Percentiles rank a stretch among this genome's conserved stretches.
Conservation (phyloP, 35 echinoderm and acorn worm genomes). For the Ophioderma brevispina region DNA sequence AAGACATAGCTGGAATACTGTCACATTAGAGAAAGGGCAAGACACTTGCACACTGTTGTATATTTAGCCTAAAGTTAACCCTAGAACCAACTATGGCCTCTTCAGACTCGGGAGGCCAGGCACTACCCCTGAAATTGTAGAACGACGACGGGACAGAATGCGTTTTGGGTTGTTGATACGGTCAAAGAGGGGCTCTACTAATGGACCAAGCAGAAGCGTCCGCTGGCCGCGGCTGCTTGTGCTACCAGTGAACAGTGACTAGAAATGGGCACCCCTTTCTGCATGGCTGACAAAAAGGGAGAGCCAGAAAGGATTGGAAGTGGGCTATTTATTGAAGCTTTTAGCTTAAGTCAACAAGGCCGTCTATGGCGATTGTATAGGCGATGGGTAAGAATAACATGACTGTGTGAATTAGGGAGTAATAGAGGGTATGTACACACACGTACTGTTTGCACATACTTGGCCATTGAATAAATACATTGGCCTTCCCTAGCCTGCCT, state of each 20-base stretch:
- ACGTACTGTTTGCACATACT: slow-evolving; percentile 56
- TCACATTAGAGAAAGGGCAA: too few species aligned
- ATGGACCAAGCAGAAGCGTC: neutral
- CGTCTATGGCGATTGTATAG: slow-evolving; percentile 61
- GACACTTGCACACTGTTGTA: too few species aligned
- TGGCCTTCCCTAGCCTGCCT: neutral
- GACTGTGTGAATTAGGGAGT: slow-evolving; percentile 47
- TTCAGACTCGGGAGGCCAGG: too few species aligned
- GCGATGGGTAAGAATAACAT: slow-evolving; percentile 62
- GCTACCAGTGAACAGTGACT: too few species aligned
- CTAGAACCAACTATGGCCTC: too few species aligned
- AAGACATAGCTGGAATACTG: too few species aligned
- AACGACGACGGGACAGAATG: too few species aligned
- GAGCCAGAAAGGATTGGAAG: slow-evolving; percentile 31
- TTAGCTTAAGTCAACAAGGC: slow-evolving; percentile 71
- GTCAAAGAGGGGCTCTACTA: neutral
- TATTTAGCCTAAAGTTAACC: too few species aligned
- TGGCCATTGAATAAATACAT: slow-evolving; percentile 68
- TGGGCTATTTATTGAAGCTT: slow-evolving; percentile 72
- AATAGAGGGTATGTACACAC: slow-evolving; percentile 40
- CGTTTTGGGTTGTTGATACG: too few species aligned
- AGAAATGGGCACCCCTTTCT: neutral
- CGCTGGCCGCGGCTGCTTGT: neutral
- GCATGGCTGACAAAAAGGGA: neutral
- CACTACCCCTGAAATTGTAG: too few species aligned